Evolutionary conservation across 2,113 vertebrate species (phyloP), one percentile per base, ranked within the genome.

Genomic region (Tenebrosternarchus preto): DNA sequence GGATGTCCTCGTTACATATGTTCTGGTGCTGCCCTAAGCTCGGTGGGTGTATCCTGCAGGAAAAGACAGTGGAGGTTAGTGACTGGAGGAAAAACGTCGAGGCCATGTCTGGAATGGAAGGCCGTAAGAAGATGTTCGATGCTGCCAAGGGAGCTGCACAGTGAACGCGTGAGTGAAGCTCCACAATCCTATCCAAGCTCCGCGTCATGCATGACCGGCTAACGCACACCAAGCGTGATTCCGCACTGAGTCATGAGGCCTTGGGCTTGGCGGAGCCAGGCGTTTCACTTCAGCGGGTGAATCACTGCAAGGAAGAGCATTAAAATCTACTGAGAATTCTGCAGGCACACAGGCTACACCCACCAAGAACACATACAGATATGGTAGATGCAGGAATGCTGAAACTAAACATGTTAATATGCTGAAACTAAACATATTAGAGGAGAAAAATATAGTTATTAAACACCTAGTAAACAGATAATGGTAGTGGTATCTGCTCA

Each of bases 1-100:
- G 6, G 33, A 36, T 36, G 33, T 6, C 2, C 43, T 50, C 43
- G 15, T 50, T 12, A 50, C 15, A 12, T 12, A 12, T n/a, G 25
- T 4, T 68, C 17, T 75, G 64, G 33, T 50, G 27, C 3, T 15
- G 29, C 39, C 31, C 27, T 74, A 57, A 59, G 55, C 31, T 31
- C 55, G 36, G 17, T 83, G 22, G 81, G 43, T 86, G 22, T 31
- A 9, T 56, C 11, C 0, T 4, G 6, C 78, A 97, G 95, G 95
- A 97, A 24, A 94, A 95, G 25, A 95, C 95, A 0, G 95, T 94
- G 85, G 95, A 96, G 87, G 95, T 97, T 73, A 93, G 95, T 0
- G 97, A 99, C 88, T 99, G 98, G 98, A 95, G 98, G 88, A 99
- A 99, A 92, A 99, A 99, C 0, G 95, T 97, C 78, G 95, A 97